Evolutionary conservation across 92 coral and sea anemone species (phyloP), one percentile per base, ranked within the genome.

Genomic region (Zoanthus sansibaricus): DNA sequence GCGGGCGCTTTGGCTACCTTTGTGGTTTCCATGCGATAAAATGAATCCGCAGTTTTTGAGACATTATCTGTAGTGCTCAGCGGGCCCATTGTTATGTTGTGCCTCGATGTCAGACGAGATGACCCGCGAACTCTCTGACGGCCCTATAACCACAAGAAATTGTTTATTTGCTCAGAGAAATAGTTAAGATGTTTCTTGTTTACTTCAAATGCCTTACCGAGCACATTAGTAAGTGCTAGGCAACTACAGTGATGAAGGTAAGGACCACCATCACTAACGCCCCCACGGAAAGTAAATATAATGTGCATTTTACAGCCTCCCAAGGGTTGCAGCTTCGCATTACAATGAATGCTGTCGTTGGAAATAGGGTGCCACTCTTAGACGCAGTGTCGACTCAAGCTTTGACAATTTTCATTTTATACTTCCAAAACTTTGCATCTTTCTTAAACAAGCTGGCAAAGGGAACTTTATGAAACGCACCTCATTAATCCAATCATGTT

Each of bases 401-500:
- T 69, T 31, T 33, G 45, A 69, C 9, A 69, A 20, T 20, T 9
- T 30, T 69, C 46, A 69, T 21, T 33, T 13, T 10, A 25, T 16
- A 30, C 42, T 69, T 69, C 33, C 74, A 31, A 13, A 69, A 31
- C 46, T 14, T 30, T 37, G 44, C 77, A 46, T 18, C 16, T 72
- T 45, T 16, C 7, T 42, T 33, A 42, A 72, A 75, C n/a, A n/a
- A 21, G 32, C 45, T 49, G n/a, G 37, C 18, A 52, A 30, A 51
- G 42, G 14, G 45, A 75, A 49, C 15, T 13, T 11, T 49, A 16
- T 3, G 17, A 25, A 18, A 71, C 92, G 9, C 80, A 96, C 99
- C 94, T 96, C 99, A 52, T 86, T 54, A 21, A 96, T 95, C 99
- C 99, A 96, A 47, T 93, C 96, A 73, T 94, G 96, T 70, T 95